Percentiles rank a stretch among this genome's conserved stretches.
Conservation (phyloP, 2,113 vertebrate genomes). For the Gadus chalcogrammus region DNA sequence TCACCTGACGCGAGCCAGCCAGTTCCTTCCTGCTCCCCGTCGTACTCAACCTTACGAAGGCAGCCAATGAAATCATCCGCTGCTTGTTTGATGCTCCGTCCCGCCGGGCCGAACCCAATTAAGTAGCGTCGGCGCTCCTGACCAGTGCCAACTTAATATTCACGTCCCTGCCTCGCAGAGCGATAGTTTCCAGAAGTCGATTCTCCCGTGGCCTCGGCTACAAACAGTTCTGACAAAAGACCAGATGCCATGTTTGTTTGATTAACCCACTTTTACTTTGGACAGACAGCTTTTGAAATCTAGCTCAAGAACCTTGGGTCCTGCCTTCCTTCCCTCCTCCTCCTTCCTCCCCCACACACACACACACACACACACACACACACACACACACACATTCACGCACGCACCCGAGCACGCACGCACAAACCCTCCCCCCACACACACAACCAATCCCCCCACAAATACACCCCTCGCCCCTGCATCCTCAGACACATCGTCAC, state of each 20-base stretch:
- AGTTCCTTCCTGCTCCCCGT: not conserved
- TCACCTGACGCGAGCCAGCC: conserved; percentile 13
- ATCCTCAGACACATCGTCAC: not conserved
- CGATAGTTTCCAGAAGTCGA: conserved; percentile 30
- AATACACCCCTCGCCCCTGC: conserved; percentile 45
- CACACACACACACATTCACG: no score
- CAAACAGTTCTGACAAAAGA: conserved; percentile 54
- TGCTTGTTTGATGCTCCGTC: conserved; percentile 28
- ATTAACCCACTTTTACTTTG: conserved; percentile 53
- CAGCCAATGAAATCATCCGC: conserved; percentile 16
- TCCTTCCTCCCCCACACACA: no score
- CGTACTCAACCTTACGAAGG: conserved; percentile 9
- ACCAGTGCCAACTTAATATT: conserved; percentile 27
- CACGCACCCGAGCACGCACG: no score
- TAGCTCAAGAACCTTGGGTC: conserved; percentile 35
- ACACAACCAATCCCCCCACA: conserved; percentile 49
- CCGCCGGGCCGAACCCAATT: conserved; percentile 32
- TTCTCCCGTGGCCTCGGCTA: conserved; percentile 34
- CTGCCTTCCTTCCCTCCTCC: conserved; percentile 17
- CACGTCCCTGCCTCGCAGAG: conserved; percentile 27
- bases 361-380: no score
- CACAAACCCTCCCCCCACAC: conserved; percentile 7
- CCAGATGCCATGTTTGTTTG: conserved; percentile 58
- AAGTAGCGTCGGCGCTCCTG: conserved; percentile 23
- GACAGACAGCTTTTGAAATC: conserved; percentile 40